These are phyloP conservation scores for Callitettix versicolor DNA, from an alignment of 1,140 invertebrate species.

Conservation along the genomic window DNA sequence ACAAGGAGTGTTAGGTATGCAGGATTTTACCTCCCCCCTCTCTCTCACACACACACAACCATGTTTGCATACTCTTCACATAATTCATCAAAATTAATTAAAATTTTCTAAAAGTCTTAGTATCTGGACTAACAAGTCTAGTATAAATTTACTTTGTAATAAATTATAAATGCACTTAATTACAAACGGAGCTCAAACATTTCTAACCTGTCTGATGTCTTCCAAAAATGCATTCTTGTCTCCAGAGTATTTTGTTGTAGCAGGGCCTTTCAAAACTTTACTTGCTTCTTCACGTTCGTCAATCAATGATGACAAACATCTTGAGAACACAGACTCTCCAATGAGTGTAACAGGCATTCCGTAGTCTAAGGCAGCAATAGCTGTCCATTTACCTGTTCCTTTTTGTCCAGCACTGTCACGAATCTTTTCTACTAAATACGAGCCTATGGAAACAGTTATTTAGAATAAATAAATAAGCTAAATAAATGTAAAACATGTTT, in stretches of 20 bases:
- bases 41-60: too few species aligned
- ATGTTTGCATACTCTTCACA: too few species aligned
- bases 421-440: conserved; percentile 82
- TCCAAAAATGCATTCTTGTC: conserved; percentile 76
- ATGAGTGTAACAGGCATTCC: conserved; percentile 96
- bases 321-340: conserved; percentile 93
- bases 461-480: too few species aligned
- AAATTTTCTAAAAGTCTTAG: too few species aligned
- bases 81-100: too few species aligned
- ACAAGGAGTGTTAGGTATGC: too few species aligned
- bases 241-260: conserved; percentile 38
- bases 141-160: too few species aligned
- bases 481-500: too few species aligned
- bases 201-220: conserved; percentile 48
- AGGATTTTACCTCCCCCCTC: too few species aligned
- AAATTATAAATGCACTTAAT: too few species aligned
- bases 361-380: conserved; percentile 89
- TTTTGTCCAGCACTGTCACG: conserved; percentile 95
- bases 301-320: conserved; percentile 85
- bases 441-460: conserved; percentile 31
- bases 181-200: too few species aligned
- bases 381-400: conserved; percentile 99
- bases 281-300: conserved; percentile 75
- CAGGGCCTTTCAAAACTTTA: conserved; percentile 59
- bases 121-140: too few species aligned